These are phyloP conservation scores for Coremacera marginata DNA, from an alignment of 2,888 invertebrate species.

Conservation along the genomic window DNA sequence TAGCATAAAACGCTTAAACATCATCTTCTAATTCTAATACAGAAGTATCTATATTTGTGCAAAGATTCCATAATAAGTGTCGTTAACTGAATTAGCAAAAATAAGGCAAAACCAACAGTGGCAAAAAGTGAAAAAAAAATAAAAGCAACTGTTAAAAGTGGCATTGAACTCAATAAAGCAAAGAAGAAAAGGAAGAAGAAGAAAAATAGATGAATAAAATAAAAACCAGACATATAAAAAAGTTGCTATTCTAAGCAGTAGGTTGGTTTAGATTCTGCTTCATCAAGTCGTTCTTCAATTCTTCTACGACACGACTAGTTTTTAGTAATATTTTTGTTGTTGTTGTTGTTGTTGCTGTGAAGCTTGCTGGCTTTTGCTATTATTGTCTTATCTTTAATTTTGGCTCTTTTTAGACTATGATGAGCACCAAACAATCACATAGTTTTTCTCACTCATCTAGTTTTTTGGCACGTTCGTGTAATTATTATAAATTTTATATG, in stretches of 20 bases:
- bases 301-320: neutral
- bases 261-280: neutral
- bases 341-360: neutral
- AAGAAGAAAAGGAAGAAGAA: neutral
- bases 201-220: neutral
- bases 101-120: slow-evolving; percentile 8
- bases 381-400: neutral
- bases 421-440: neutral
- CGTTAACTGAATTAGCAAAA: neutral
- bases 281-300: neutral
- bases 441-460: neutral
- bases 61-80: neutral
- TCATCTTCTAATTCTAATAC: slow-evolving; percentile 40
- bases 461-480: neutral
- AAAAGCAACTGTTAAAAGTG: slow-evolving; percentile 42
- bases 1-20: slow-evolving; percentile 1
- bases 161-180: slow-evolving; percentile 44
- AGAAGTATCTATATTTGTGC: slow-evolving; percentile 37
- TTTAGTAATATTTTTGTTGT: neutral
- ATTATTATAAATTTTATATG: neutral
- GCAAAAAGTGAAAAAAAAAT: slow-evolving; percentile 18
- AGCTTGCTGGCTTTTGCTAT: neutral
- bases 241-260: neutral
- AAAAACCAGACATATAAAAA: neutral
- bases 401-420: neutral